Percentiles rank a stretch among this genome's conserved stretches.
phyloP scores from a whole-genome alignment of 2,888 invertebrate species.

The Matsumyia berberina region DNA sequence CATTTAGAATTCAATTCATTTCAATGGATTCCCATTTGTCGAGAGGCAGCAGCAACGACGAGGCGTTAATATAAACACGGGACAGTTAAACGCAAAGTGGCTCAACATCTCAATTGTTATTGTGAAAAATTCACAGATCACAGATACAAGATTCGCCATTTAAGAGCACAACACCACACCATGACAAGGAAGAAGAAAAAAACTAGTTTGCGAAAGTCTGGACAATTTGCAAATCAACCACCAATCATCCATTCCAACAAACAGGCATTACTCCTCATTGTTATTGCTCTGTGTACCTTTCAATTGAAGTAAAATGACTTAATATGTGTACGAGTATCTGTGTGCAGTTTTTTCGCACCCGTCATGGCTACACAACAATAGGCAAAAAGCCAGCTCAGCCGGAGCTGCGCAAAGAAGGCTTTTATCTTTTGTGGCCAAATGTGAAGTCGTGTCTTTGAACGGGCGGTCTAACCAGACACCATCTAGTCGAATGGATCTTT shows the following conservation, averaged over 20 bases:
- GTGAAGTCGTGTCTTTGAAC: constrained; percentile 72
- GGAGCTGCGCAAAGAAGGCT: constrained; percentile 38
- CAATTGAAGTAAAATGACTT: constrained; percentile 66
- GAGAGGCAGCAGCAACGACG: constrained; percentile 10
- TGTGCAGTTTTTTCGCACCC: constrained; percentile 62
- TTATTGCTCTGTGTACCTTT: constrained; percentile 59
- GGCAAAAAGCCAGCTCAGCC: constrained; percentile 39
- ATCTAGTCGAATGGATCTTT: too few relatives aligned
- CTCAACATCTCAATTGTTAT: constrained; percentile 75
- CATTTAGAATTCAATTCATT: constrained; percentile 71
- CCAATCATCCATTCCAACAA: constrained; percentile 24
- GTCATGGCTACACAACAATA: constrained; percentile 58
- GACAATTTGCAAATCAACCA: constrained; percentile 62
- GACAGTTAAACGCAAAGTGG: constrained; percentile 70
- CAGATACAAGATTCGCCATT: constrained; percentile 63
- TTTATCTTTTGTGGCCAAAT: constrained; percentile 70
- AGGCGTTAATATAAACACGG: constrained; percentile 52
- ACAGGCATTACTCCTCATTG: constrained; percentile 56
- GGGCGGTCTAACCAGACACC: constrained; percentile 62
- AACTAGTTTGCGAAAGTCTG: constrained; percentile 67
- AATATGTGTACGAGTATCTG: constrained; percentile 25
- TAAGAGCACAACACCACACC: constrained; percentile 24
- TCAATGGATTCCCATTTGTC: constrained; percentile 52
- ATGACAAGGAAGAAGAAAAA: constrained; percentile 7
- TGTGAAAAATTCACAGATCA: constrained; percentile 69